Percentiles rank a stretch among this genome's conserved stretches.
Evolutionary conservation across 2,888 invertebrate genomes (phyloP).

Genomic region (Dynastes tityus): DNA sequence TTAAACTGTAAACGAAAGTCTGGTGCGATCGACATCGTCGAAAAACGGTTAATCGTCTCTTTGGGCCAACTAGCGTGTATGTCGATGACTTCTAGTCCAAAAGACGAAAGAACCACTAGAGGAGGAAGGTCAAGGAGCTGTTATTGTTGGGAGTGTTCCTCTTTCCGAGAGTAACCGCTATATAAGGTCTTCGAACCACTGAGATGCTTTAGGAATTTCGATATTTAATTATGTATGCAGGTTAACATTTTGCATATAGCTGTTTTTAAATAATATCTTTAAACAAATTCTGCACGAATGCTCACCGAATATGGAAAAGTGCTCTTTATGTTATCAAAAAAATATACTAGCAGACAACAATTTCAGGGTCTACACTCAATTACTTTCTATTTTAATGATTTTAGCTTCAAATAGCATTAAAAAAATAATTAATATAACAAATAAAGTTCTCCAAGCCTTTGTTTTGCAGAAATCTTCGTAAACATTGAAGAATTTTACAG

Average conservation of each 20-base stretch:
- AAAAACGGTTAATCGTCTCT: constrained; percentile 35
- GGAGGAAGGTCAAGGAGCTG: constrained; percentile 47
- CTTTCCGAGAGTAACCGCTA: constrained; percentile 9
- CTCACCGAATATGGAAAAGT: too few species aligned
- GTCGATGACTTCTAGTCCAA: constrained; percentile 45
- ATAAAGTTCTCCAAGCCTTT: too few species aligned
- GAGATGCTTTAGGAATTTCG: background rate
- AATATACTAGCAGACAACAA: too few species aligned
- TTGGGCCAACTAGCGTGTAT: background rate
- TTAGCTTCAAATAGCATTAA: too few species aligned
- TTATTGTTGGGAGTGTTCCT: constrained; percentile 22
- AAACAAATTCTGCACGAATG: too few species aligned
- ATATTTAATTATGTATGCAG: background rate
- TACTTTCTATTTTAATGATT: too few species aligned
- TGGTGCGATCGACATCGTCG: constrained; percentile 29
- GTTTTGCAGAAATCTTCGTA: too few species aligned
- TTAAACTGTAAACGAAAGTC: constrained; percentile 33
- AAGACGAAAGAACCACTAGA: background rate
- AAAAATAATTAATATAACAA: too few species aligned
- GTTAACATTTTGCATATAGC: background rate
- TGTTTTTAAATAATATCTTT: background rate
- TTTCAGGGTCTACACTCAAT: too few species aligned
- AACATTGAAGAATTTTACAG: too few species aligned
- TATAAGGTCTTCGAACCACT: constrained; percentile 16
- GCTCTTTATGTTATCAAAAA: too few species aligned